These are phyloP conservation scores for Orestias chungarensis DNA, from an alignment of 2,797 vertebrate genomes.

Conservation along the genomic window DNA sequence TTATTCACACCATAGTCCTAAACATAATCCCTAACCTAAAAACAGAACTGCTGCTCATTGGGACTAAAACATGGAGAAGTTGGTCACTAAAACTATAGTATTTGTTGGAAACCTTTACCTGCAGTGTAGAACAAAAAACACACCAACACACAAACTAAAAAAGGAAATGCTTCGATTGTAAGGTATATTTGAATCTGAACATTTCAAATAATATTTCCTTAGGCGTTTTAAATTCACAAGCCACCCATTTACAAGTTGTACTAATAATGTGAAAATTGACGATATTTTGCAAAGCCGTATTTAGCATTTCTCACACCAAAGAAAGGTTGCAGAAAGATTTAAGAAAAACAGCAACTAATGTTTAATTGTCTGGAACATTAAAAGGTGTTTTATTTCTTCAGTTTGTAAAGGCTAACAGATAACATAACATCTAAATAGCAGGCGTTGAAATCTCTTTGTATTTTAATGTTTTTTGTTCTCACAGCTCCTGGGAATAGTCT, in stretches of 20 bases:
- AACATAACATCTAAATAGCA: not conserved
- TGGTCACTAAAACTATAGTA: no score
- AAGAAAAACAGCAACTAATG: not conserved
- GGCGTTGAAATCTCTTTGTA: not conserved
- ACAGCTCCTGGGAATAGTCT: conserved; percentile 86
- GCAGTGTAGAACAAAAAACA: no score
- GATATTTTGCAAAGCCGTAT: not conserved
- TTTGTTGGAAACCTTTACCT: no score
- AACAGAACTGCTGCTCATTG: no score
- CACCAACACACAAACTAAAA: no score
- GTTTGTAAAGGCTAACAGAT: not conserved
- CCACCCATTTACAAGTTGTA: not conserved
- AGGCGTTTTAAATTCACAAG: not conserved
- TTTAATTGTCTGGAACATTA: not conserved
- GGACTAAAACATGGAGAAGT: no score
- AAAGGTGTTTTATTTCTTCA: not conserved
- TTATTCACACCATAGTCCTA: no score
- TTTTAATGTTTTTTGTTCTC: conserved; percentile 31
- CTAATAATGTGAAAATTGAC: not conserved
- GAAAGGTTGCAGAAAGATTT: not conserved
- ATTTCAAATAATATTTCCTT: no score
- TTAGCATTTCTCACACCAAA: not conserved
- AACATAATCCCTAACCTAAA: no score
- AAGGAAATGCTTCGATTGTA: no score
- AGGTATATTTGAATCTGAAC: no score